Conservation (phyloP, 2,113 vertebrate species). For the Ibidorhyncha struthersii region DNA sequence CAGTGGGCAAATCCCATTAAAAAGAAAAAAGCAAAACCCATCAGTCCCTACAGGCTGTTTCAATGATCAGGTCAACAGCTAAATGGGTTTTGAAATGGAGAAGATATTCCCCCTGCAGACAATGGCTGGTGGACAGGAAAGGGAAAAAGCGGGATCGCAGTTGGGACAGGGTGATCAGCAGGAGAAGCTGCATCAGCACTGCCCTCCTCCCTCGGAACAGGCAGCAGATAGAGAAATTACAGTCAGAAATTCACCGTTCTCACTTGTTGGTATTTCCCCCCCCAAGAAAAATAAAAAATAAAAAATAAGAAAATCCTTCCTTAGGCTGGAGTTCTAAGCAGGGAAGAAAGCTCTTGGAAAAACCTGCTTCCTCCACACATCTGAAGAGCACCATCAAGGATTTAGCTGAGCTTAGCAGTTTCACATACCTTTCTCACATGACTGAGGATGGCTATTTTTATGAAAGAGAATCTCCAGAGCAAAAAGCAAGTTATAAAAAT, state of each 20-base stretch:
- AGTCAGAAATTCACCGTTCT: background rate
- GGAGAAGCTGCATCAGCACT: accelerated
- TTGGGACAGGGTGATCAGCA: accelerated
- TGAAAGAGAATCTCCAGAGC: background rate
- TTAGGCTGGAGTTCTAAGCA: background rate
- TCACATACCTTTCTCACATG: accelerated
- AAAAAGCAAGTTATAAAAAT: background rate
- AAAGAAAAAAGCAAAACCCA: background rate
- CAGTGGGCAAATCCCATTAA: background rate
- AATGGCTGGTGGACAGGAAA: accelerated
- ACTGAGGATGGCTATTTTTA: background rate
- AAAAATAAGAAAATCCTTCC: background rate
- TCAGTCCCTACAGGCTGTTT: accelerated
- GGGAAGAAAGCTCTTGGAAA: background rate
- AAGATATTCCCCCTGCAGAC: background rate
- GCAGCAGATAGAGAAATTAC: background rate
- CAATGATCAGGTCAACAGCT: background rate
- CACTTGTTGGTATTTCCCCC: background rate
- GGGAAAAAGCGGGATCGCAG: background rate
- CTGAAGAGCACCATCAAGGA: background rate
- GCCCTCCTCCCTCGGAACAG: background rate
- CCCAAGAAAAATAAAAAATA: background rate
- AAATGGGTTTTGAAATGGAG: background rate
- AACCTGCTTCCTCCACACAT: background rate
- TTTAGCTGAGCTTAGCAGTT: background rate